Evolutionary conservation across 2,797 vertebrate genomes (phyloP), one percentile per base, ranked within the genome.

Genomic region (Lacerta bilineata): DNA sequence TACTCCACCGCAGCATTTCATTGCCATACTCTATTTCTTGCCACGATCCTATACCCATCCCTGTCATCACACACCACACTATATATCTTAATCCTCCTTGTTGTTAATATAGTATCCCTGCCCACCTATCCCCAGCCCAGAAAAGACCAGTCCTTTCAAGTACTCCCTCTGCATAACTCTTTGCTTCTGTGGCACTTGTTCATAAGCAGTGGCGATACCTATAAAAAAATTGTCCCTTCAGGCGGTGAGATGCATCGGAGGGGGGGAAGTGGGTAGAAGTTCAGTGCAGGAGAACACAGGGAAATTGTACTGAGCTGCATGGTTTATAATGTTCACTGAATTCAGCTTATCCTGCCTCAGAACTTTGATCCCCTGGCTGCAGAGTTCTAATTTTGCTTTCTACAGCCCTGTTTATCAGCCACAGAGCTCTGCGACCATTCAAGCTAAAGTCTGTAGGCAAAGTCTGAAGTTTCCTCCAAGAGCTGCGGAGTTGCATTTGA

Each of bases 121-220:
- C 69, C 43, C 50, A 55, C 50, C 50, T 55, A 55, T 15, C 61
- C 61, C 61, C 61, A 33, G n/a, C 50, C 50, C 50, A 55, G 78
- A 72, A 83, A 79, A 36, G 13, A 66, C 33, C 36, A 75, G 33
- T 61, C 83, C 82, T 74, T 0, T 66, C 76, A 59, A 90, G 91
- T 86, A 68, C 83, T 36, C 36, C n/a, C 36, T 90, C 89, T 6
- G 36, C 90, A 93, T 90, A 84, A 83, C 85, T 75, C 91, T 61
- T 91, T 89, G 55, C 8, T 69, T 55, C 59, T 66, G 68, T 90
- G 83, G 85, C 17, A 2, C 76, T 25, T 4, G 0, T 89, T 94
- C 86, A 91, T 93, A 92, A 1, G 71, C 82, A 89, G 86, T 94
- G 83, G 17, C 41, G 15, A 86, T 1, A 75, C 74, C 82, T 59